Evolutionary conservation across 1,140 invertebrate species (phyloP).

Genomic region (Zaprionus camerounensis): DNA sequence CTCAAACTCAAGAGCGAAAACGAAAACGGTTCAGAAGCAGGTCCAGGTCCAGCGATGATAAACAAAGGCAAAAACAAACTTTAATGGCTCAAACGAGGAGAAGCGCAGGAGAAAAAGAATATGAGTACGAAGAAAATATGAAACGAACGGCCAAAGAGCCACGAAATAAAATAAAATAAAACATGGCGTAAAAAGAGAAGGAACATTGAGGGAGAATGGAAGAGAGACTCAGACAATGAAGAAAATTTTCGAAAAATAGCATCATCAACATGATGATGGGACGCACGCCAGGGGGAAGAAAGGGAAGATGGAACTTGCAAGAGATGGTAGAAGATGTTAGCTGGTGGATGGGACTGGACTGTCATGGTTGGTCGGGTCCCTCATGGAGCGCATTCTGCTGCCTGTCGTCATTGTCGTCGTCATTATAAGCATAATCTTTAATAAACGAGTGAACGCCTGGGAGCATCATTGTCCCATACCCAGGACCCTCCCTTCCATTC

Average conservation of each 20-base stretch:
- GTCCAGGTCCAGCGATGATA: slow-evolving; percentile 23
- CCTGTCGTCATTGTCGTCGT: slow-evolving; percentile 80
- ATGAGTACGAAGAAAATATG: slow-evolving; percentile 33
- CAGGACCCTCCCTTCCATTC: neutral
- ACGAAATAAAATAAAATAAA: slow-evolving; percentile 58
- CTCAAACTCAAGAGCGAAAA: slow-evolving; percentile 15
- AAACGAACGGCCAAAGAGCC: slow-evolving; percentile 31
- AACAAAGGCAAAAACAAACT: slow-evolving; percentile 54
- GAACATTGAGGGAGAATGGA: slow-evolving; percentile 7
- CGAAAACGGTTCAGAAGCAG: slow-evolving; percentile 13
- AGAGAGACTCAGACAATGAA: slow-evolving; percentile 29
- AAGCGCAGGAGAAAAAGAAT: neutral
- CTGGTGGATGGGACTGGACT: neutral
- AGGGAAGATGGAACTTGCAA: neutral
- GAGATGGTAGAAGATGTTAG: neutral
- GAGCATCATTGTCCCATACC: slow-evolving; percentile 36
- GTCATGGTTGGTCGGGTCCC: neutral
- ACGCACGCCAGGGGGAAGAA: neutral
- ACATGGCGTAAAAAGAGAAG: slow-evolving; percentile 31
- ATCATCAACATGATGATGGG: slow-evolving; percentile 68
- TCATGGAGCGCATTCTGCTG: slow-evolving; percentile 45
- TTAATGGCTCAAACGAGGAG: slow-evolving; percentile 53
- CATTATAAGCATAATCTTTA: slow-evolving; percentile 82
- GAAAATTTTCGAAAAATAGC: slow-evolving; percentile 69
- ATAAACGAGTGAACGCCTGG: slow-evolving; percentile 77